phyloP scores from a whole-genome alignment of 37 sponge, comb jelly and placozoan species.

The Chondrosia reniformis region DNA sequence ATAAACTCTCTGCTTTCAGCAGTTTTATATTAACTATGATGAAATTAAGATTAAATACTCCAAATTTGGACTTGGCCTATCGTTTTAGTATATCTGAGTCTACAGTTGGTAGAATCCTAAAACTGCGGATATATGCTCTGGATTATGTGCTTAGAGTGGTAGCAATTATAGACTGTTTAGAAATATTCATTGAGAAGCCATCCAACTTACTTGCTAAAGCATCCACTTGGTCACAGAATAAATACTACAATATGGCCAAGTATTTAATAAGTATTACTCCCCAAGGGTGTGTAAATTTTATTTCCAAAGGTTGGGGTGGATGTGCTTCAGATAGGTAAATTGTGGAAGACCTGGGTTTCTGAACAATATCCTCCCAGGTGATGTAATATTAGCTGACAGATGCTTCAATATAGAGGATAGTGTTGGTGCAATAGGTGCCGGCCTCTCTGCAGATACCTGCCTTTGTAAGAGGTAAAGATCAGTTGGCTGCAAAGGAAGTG shows the following conservation, averaged over 20 bases:
- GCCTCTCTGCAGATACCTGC: neutral
- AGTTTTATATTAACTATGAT: neutral
- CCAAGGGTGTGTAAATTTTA: conserved; percentile 24
- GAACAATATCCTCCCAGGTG: conserved; percentile 13
- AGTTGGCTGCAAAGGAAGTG: conserved; percentile 16
- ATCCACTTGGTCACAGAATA: conserved; percentile 32
- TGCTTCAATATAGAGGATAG: conserved; percentile 37
- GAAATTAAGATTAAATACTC: neutral
- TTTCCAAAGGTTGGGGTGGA: conserved; percentile 54
- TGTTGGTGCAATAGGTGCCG: conserved; percentile 29
- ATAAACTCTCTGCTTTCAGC: too few relatives aligned
- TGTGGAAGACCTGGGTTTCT: conserved; percentile 5
- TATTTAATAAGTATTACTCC: conserved; percentile 43
- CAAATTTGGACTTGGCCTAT: neutral
- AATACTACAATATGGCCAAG: conserved; percentile 36
- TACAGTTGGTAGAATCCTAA: neutral
- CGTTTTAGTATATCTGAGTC: neutral
- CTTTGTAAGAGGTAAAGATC: too few relatives aligned
- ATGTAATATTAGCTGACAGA: conserved; percentile 35
- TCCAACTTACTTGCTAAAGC: conserved; percentile 6
- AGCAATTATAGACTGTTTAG: conserved; percentile 30
- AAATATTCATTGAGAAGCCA: conserved; percentile 39
- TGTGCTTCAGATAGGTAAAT: conserved; percentile 33
- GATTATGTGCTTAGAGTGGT: neutral
- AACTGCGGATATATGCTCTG: neutral